Conservation (phyloP, 2,888 invertebrate species). For the Isoperla grammatica region DNA sequence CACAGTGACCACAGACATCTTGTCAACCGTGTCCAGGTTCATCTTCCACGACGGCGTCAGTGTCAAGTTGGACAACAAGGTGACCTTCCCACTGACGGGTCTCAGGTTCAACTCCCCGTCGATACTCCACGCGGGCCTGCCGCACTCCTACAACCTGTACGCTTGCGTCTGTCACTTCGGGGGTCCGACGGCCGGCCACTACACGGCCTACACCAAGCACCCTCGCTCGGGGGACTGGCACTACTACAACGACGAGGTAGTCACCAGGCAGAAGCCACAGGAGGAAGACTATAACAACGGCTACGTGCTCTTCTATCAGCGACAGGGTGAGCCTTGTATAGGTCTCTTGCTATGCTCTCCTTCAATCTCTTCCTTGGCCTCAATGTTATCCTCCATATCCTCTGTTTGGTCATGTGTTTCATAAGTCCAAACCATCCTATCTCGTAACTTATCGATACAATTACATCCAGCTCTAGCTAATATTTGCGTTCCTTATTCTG, state of each 20-base stretch:
- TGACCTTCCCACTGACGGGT: slow-evolving; percentile 54
- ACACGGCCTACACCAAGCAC: slow-evolving; percentile 56
- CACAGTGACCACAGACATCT: too few species aligned
- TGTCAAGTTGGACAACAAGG: slow-evolving; percentile 56
- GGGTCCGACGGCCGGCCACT: slow-evolving; percentile 57
- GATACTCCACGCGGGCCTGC: slow-evolving; percentile 35
- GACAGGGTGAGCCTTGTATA: slow-evolving; percentile 48
- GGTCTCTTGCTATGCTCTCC: neutral
- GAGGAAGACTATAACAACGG: slow-evolving; percentile 55
- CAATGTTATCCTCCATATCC: too few species aligned
- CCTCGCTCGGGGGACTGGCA: slow-evolving; percentile 52
- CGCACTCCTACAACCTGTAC: slow-evolving; percentile 53
- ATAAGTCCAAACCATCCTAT: too few species aligned
- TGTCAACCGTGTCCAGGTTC: too few species aligned
- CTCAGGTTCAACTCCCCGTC: slow-evolving; percentile 49
- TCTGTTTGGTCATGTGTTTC: too few species aligned
- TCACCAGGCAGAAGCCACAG: slow-evolving; percentile 49
- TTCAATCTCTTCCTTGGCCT: neutral
- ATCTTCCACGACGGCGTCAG: slow-evolving; percentile 57
- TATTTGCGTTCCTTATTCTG: neutral
- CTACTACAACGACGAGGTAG: slow-evolving; percentile 55
- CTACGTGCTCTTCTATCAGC: slow-evolving; percentile 58
- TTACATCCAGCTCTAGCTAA: neutral
- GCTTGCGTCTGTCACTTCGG: slow-evolving; percentile 60
- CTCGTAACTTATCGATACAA: neutral